Percentiles rank a stretch among this genome's conserved stretches.
Evolutionary conservation across 2,113 vertebrate species (phyloP).

Genomic region (Danionella cerebrum): DNA sequence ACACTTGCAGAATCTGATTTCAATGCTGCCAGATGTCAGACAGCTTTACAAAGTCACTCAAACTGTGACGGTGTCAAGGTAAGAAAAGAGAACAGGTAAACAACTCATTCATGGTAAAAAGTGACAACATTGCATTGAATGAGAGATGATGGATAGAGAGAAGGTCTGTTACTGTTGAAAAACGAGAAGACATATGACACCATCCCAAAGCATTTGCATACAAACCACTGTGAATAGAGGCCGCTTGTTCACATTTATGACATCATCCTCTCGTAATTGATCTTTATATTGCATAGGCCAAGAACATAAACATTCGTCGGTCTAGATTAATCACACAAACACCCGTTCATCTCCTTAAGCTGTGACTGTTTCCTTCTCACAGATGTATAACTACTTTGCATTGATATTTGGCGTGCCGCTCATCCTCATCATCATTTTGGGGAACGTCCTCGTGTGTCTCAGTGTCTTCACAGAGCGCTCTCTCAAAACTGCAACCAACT

Average conservation of each 20-base stretch:
- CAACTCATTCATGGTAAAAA: not conserved
- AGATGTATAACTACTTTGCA: conserved; percentile 63
- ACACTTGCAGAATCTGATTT: not conserved
- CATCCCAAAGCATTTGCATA: not conserved
- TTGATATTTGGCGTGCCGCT: conserved; percentile 57
- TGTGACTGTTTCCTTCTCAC: not conserved
- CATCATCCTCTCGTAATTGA: not conserved
- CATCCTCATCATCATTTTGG: conserved; percentile 62
- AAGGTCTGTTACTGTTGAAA: not conserved
- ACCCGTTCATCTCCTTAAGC: not conserved
- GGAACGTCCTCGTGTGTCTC: conserved; percentile 65
- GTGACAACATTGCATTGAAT: not conserved
- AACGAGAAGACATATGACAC: not conserved
- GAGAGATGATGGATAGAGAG: not conserved
- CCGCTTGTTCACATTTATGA: not conserved
- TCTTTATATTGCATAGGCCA: not conserved
- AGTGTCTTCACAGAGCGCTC: conserved; percentile 65
- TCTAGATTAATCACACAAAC: not conserved
- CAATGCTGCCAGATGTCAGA: not conserved
- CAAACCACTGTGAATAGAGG: not conserved
- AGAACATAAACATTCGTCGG: not conserved
- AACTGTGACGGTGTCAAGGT: conserved; percentile 15
- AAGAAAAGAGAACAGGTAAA: not conserved
- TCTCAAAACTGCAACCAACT: conserved; percentile 68
- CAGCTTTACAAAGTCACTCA: not conserved